Base-by-base conservation (phyloP, 2,113 vertebrate species). In the Poeciliopsis turrubarensis region DNA sequence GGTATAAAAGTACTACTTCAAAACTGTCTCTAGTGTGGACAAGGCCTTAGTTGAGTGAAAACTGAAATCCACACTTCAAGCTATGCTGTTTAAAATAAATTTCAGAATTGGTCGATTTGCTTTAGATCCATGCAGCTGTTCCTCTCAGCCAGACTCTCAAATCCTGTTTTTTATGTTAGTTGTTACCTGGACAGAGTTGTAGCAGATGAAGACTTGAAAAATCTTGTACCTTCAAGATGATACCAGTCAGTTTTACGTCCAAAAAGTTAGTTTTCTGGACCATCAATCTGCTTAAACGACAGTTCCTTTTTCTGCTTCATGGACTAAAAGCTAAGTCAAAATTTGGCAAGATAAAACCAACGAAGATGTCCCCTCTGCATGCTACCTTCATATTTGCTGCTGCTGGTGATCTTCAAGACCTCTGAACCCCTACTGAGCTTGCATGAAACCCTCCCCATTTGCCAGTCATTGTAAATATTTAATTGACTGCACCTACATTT, bases 381-480 rank as follows among this genome's bases (percentile, higher is more conserved):
- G 9, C 62, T 68, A 70, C 61, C 54, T 68, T 39, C 13, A 66
- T 68, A 44, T 80, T 67, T 27, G 47, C 57, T 39, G 69, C n/a
- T 74, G 67, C 44, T 81, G 79, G 26, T 47, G 83, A 78, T 89
- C 79, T 84, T 81, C 32, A 14, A 77, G 79, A 77, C 65, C n/a
- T 73, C 54, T 54, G 22, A 65, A 60, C 68, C 69, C 67, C 54
- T 10, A 60, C 41, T 0, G 11, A 41, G 78, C 76, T 88, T 9
- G 82, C 82, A 75, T 87, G 87, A 90, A 89, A 78, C 82, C 74
- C 78, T 73, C 86, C 85, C 89, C 90, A 89, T 91, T 91, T 90
- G 86, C 79, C 79, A 9, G 7, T 0, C 5, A 60, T 61, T 1
- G 71, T 92, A 75, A 92, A 93, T 92, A 93, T 93, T 91, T 92